These are phyloP conservation scores for Pontoporia blainvillei DNA, from an alignment of 2,113 vertebrate genomes.

Conservation along the genomic window DNA sequence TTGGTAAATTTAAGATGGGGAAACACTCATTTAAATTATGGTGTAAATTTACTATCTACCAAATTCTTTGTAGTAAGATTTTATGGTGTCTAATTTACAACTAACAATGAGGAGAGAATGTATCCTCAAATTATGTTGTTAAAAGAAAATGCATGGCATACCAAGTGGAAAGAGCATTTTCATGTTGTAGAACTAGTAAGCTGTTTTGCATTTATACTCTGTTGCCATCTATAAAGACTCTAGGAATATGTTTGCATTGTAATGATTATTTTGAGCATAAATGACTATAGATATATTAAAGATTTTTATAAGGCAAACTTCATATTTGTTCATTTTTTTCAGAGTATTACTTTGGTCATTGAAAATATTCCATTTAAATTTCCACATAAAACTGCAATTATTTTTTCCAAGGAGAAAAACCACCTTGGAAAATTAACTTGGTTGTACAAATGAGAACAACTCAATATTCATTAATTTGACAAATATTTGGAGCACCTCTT, in stretches of 20 bases:
- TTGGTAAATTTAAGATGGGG: background rate
- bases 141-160: background rate
- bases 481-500: background rate
- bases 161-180: background rate
- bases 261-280: background rate
- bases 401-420: background rate
- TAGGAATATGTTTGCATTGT: background rate
- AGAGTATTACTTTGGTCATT: background rate
- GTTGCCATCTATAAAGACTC: background rate
- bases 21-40: background rate
- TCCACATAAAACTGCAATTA: background rate
- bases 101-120: background rate
- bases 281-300: background rate
- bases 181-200: background rate
- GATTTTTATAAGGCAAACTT: background rate
- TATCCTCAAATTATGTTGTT: background rate
- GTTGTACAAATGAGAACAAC: background rate
- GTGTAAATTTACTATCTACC: background rate
- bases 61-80: background rate
- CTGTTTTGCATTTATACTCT: background rate
- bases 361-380: background rate
- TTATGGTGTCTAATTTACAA: background rate
- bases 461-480: background rate
- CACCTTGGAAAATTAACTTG: background rate
- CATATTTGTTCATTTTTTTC: background rate